Evolutionary conservation across 2,113 vertebrate genomes (phyloP), one percentile per base, ranked within the genome.

Genomic region (Bucco capensis): DNA sequence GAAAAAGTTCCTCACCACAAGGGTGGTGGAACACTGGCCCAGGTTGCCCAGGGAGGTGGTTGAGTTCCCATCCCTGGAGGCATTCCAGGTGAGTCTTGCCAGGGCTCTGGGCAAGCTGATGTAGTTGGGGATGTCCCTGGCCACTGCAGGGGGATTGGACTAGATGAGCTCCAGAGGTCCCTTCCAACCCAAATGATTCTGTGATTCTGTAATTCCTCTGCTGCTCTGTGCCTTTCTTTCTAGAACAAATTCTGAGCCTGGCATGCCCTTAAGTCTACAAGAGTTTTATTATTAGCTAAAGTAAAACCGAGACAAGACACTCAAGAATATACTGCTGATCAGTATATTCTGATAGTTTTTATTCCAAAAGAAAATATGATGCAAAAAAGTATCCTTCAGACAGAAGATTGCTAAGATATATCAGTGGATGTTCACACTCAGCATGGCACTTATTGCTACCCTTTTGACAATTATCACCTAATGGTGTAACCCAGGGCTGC

Each of bases 371-470:
- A 74, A 78, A 93, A n/a, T 31, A 73, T 3, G 31, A 37, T 30
- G 57, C 4, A 10, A 46, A 69, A 54, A 93, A 61, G n/a, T n/a
- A 28, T 10, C 17, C 66, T 69, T 75, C 2, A 2, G 75, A 79
- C 6, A 18, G 88, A 83, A 66, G 61, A 42, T 24, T 33, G 37
- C 0, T 0, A 65, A 64, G 37, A 44, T 0, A 0, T 70, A 73
- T 62, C 73, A 46, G 60, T n/a, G 57, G 73, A 61, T 90, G 80
- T 92, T 94, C 80, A 78, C 80, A 86, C 88, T 88, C 86, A 86
- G 42, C 49, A 4, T 31, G 49, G 80, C 62, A 81, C 83, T 88
- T 86, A 47, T 60, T 61, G 57, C 83, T 72, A 24, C 33, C 31
- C 73, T 72, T 69, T 42, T 1, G 6, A 75, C 73, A 84, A 35